These are phyloP conservation scores for Sepiola atlantica DNA, from an alignment of 2,888 invertebrate species.

Conservation along the genomic window DNA sequence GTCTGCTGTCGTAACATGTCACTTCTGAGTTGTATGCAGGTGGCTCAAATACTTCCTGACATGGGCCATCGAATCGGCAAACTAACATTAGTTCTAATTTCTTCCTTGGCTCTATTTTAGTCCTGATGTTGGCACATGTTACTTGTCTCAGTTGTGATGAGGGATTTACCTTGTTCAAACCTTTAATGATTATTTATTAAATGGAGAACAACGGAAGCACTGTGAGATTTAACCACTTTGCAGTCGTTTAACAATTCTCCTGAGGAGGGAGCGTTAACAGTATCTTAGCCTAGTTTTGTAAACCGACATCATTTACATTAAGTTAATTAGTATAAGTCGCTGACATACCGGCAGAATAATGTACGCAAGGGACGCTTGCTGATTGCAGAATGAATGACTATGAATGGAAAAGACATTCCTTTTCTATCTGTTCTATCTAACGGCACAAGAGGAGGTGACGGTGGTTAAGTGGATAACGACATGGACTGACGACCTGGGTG, in stretches of 20 bases:
- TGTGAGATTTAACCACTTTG: background rate
- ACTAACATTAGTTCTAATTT: background rate
- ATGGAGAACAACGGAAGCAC: background rate
- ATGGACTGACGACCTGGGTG: too few relatives aligned
- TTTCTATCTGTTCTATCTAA: background rate
- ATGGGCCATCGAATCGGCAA: too few relatives aligned
- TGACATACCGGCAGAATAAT: background rate
- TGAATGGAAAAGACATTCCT: background rate
- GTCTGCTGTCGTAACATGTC: background rate
- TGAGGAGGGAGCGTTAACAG: background rate
- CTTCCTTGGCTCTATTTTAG: background rate
- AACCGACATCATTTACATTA: background rate
- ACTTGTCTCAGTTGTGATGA: background rate
- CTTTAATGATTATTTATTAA: background rate
- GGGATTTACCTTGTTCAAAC: background rate
- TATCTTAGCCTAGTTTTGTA: background rate
- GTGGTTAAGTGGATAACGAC: too few relatives aligned
- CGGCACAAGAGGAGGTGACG: too few relatives aligned
- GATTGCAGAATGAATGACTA: background rate
- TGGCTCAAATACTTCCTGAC: too few relatives aligned
- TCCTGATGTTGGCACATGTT: background rate
- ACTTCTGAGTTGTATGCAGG: too few relatives aligned
- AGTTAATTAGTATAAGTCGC: background rate
- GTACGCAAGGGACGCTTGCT: background rate
- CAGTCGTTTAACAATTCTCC: background rate